Evolutionary conservation across 2,888 invertebrate species (phyloP).

Genomic region (Eulithis testata): DNA sequence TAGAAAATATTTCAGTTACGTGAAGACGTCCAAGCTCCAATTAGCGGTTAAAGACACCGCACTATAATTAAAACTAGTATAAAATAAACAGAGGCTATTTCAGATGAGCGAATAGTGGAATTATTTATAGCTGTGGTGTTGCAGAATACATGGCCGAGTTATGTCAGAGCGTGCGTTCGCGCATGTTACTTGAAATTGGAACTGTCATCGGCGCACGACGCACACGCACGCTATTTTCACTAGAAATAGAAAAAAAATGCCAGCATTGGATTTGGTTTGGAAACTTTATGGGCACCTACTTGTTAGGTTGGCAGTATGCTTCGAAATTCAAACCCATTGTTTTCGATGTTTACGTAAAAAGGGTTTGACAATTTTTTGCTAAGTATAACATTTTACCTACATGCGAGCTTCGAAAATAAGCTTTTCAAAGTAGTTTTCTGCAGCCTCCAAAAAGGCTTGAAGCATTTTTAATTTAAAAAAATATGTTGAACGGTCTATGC

Average conservation of each 20-base stretch:
- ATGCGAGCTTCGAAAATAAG: too few relatives aligned
- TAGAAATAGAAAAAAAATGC: conserved; percentile 26
- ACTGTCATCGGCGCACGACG: conserved; percentile 44
- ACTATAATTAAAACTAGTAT: conserved; percentile 71
- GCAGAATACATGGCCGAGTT: conserved; percentile 81
- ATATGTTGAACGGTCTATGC: not conserved
- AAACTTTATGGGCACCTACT: not conserved
- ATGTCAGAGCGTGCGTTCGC: conserved; percentile 70
- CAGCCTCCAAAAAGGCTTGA: too few relatives aligned
- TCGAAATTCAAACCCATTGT: conserved; percentile 10
- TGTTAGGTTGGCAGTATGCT: not conserved
- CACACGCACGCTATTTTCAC: conserved; percentile 22
- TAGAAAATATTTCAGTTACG: conserved; percentile 48
- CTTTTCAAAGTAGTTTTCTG: too few relatives aligned
- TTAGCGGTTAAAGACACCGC: conserved; percentile 80
- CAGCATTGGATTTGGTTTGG: conserved; percentile 14
- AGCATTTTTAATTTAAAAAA: too few relatives aligned
- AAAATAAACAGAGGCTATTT: conserved; percentile 76
- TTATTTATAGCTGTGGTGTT: conserved; percentile 73
- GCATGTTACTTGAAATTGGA: conserved; percentile 45
- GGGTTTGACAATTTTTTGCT: not conserved
- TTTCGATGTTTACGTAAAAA: not conserved
- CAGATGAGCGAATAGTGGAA: conserved; percentile 65
- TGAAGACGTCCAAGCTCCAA: conserved; percentile 65
- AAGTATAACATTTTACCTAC: too few relatives aligned